phyloP scores from a whole-genome alignment of 1,140 invertebrate genomes.

The Macrocentrus cingulum region DNA sequence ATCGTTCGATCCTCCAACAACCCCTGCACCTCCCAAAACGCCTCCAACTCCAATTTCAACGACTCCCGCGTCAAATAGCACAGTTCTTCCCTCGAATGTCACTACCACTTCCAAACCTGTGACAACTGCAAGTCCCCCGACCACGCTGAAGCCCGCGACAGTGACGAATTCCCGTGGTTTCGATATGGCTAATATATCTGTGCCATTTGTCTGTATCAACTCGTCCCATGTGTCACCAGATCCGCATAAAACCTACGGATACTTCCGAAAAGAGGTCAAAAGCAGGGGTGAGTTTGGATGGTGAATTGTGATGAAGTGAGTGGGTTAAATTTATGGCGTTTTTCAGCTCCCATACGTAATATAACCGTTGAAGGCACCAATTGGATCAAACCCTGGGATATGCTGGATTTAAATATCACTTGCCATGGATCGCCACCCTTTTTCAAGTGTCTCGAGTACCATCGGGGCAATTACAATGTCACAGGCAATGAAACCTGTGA shows the following conservation, averaged over 20 bases:
- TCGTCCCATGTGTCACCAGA: conserved; percentile 64
- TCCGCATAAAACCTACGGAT: conserved; percentile 72
- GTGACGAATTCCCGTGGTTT: conserved; percentile 14
- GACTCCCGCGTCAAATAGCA: conserved; percentile 27
- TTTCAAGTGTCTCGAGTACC: conserved; percentile 65
- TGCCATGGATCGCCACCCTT: conserved; percentile 75
- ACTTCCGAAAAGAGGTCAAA: conserved; percentile 65
- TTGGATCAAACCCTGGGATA: conserved; percentile 78
- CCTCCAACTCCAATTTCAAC: conserved; percentile 36
- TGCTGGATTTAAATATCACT: conserved; percentile 69
- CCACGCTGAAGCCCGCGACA: conserved; percentile 29
- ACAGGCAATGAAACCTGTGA: conserved; percentile 77
- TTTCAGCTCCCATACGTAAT: conserved; percentile 68
- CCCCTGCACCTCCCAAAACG: conserved; percentile 60
- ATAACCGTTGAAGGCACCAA: conserved; percentile 70
- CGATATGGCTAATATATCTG: conserved; percentile 33
- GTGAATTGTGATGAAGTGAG: neutral
- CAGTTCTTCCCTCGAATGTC: conserved; percentile 31
- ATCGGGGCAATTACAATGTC: conserved; percentile 70
- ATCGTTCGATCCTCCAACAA: conserved; percentile 65
- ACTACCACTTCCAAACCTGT: conserved; percentile 30
- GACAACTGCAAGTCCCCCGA: conserved; percentile 30
- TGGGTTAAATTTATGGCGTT: conserved; percentile 22
- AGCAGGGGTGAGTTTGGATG: conserved; percentile 62
- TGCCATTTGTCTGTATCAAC: conserved; percentile 65